A percentile compares a stretch with the other conserved stretches of the same genome.
Conservation (phyloP, 2,113 vertebrate species). For the Heptranchias perlo region DNA sequence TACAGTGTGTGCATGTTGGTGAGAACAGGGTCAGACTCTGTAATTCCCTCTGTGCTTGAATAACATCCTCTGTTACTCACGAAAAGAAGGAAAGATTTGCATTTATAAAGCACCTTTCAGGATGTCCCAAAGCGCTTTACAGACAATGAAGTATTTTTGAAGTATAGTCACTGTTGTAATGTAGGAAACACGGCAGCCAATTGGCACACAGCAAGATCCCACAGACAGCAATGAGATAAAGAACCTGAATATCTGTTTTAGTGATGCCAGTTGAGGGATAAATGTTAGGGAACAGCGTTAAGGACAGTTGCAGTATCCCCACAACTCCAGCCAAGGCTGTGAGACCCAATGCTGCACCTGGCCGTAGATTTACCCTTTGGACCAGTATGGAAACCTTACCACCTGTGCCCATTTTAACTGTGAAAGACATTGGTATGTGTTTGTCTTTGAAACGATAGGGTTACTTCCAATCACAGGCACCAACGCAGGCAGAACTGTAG, state of each 20-base stretch:
- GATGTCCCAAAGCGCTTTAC: too few species aligned
- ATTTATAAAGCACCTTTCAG: too few species aligned
- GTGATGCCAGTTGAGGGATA: not conserved
- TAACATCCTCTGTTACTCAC: not conserved
- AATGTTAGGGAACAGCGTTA: not conserved
- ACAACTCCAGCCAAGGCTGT: too few species aligned
- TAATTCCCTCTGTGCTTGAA: not conserved
- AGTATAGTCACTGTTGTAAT: too few species aligned
- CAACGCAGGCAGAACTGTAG: not conserved
- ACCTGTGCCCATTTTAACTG: not conserved
- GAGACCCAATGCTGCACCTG: too few species aligned
- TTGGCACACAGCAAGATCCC: not conserved
- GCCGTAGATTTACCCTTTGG: not conserved
- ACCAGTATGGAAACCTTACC: not conserved
- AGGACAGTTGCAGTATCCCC: not conserved
- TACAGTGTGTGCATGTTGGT: not conserved
- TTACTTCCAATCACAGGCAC: not conserved
- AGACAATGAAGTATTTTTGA: too few species aligned
- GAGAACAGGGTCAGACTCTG: not conserved
- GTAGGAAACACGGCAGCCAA: too few species aligned
- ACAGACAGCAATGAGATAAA: not conserved
- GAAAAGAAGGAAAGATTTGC: not conserved
- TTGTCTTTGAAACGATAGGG: not conserved
- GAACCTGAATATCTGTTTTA: not conserved
- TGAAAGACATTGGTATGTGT: not conserved